Percentiles rank a stretch among this genome's conserved stretches.
These are phyloP conservation scores for Acrobasis consociella DNA, from an alignment of 2,888 invertebrate genomes.

Conservation along the genomic window DNA sequence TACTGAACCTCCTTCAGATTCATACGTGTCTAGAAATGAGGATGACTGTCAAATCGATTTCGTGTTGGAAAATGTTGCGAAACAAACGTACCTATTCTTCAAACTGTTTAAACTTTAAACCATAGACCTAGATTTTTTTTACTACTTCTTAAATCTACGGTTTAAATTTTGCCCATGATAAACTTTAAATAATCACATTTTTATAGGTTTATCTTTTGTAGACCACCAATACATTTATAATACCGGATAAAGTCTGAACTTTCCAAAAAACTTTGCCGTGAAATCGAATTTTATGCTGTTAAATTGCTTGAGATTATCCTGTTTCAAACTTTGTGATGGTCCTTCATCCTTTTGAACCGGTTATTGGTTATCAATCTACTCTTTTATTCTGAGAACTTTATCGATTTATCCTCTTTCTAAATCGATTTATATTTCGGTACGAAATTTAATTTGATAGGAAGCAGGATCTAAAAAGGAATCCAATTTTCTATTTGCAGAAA, in stretches of 20 bases:
- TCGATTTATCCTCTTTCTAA: background rate
- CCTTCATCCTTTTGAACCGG: constrained; percentile 2
- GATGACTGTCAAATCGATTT: constrained; percentile 2
- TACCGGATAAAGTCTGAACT: background rate
- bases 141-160: too few species aligned
- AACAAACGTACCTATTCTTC: too few species aligned
- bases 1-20: background rate
- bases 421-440: background rate
- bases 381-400: background rate
- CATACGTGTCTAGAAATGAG: background rate
- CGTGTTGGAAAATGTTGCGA: background rate
- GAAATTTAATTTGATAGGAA: background rate
- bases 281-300: constrained; percentile 4
- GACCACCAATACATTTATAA: background rate
- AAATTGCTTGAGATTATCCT: constrained; percentile 11
- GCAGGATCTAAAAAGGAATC: background rate
- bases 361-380: constrained; percentile 3
- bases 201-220: background rate
- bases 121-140: too few species aligned
- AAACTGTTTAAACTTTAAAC: too few species aligned
- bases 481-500: background rate
- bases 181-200: too few species aligned
- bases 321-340: background rate
- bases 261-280: constrained; percentile 2
- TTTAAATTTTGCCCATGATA: too few species aligned